phyloP scores from a whole-genome alignment of 2,113 vertebrate species.

The Dicentrarchus labrax region DNA sequence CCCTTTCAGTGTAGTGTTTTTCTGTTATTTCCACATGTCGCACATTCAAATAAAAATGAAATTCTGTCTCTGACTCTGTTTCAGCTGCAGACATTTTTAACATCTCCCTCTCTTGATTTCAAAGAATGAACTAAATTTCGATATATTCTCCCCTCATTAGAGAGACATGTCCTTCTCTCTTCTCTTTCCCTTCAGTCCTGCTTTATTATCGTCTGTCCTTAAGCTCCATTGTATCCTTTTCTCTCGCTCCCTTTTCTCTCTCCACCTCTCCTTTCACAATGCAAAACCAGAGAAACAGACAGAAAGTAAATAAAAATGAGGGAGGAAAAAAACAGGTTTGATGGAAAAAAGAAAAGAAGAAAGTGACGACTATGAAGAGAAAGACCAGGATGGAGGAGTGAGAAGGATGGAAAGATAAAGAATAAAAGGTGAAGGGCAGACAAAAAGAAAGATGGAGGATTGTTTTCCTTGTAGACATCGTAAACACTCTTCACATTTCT shows the following conservation, averaged over 20 bases:
- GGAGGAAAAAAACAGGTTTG: background rate
- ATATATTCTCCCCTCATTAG: background rate
- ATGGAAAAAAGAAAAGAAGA: background rate
- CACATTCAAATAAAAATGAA: slow-evolving; percentile 6
- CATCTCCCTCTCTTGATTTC: background rate
- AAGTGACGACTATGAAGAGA: background rate
- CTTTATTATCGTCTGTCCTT: background rate
- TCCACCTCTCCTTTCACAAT: background rate
- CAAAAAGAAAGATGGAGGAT: background rate
- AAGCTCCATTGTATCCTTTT: background rate
- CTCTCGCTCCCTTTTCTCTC: background rate
- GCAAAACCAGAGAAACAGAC: background rate
- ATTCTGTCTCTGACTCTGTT: slow-evolving; percentile 23
- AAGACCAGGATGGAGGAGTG: no score
- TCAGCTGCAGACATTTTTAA: background rate
- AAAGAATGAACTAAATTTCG: slow-evolving; percentile 20
- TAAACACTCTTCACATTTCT: background rate
- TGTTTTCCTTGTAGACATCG: background rate
- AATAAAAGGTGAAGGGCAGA: no score
- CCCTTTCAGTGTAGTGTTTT: slow-evolving; percentile 7
- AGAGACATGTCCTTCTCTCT: background rate
- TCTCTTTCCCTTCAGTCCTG: background rate
- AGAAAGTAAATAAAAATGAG: no score
- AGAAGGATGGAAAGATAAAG: no score
- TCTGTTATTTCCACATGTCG: slow-evolving; percentile 20